Base-by-base conservation (phyloP, 2,888 invertebrate genomes). In the Acanthosepion lycidas region DNA sequence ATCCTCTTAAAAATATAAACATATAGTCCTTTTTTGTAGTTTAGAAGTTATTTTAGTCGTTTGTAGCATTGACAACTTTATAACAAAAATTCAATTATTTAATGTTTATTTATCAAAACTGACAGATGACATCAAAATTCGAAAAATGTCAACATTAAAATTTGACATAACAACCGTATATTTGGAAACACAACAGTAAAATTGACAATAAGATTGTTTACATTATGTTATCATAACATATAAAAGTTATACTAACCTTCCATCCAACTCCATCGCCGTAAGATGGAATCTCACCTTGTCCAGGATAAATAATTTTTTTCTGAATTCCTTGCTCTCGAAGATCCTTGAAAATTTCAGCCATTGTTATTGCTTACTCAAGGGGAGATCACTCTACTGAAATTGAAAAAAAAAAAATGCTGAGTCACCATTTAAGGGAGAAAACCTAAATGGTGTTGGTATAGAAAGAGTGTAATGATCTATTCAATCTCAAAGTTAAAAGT, bases 271-370 rank as follows among this genome's bases (percentile, higher is more conserved):
- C 96, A 95, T 96, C 96, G 94, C 95, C 95, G 95, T 96, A 96
- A 49, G 95, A 94, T 23, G 96, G 96, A 42, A 95, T 42, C 33
- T 96, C 95, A 6, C 96, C 96, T 93, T 95, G 95, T 91, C 96
- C 96, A 33, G 96, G 95, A 94, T 96, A 95, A 33, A 96, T 51
- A 94, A 97, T 95, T 93, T 96, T 96, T 95, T 97, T 97, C 64
- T 95, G 95, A 94, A 97, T 97, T 1, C 96, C 96, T 92, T 95
- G 94, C 93, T 96, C 96, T 94, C 96, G 95, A 20, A 97, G 95
- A 51, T 95, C 94, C 91, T 95, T 96, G 94, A 96, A 95, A 49
- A 95, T 95, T 18, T 97, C 96, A n/a, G 96, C 96, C 96, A 96
- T 96, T 59, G 93, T 96, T 96, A 95, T 95, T 96, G 28, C 92